Evolutionary conservation across 2,888 invertebrate genomes (phyloP).

Genomic region (Caenorhabditis zanzibari): DNA sequence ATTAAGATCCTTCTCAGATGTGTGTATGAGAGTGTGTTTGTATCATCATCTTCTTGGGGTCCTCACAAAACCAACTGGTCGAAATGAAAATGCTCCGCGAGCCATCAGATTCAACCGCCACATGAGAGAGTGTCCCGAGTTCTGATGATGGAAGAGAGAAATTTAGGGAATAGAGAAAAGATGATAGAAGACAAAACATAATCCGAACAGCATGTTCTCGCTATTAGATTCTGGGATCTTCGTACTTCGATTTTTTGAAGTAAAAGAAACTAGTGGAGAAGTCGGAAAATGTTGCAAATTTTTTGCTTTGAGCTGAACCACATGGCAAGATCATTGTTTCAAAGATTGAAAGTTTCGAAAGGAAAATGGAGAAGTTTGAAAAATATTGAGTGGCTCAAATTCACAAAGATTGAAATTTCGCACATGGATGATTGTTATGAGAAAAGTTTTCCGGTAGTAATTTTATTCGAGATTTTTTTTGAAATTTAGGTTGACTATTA

Average conservation of each 20-base stretch:
- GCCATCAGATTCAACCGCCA: conserved; percentile 36
- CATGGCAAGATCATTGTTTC: background rate
- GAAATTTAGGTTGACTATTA: too few relatives aligned
- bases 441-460: background rate
- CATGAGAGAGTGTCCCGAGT: conserved; percentile 13
- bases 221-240: conserved; percentile 25
- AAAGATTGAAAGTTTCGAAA: background rate
- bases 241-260: conserved; percentile 22
- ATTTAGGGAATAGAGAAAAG: conserved; percentile 11
- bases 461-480: too few relatives aligned
- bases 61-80: conserved; percentile 39
- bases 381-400: background rate
- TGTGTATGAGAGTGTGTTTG: conserved; percentile 35
- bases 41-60: conserved; percentile 22
- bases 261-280: background rate
- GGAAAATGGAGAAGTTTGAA: background rate
- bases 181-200: conserved; percentile 34
- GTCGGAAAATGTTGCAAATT: conserved; percentile 4
- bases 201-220: conserved; percentile 52
- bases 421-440: background rate
- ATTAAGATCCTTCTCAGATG: conserved; percentile 47
- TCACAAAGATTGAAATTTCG: background rate
- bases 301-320: conserved; percentile 1
- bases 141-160: conserved; percentile 5
- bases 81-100: conserved; percentile 47